These are phyloP conservation scores for Popillia japonica DNA, from an alignment of 1,140 invertebrate species.

Conservation along the genomic window DNA sequence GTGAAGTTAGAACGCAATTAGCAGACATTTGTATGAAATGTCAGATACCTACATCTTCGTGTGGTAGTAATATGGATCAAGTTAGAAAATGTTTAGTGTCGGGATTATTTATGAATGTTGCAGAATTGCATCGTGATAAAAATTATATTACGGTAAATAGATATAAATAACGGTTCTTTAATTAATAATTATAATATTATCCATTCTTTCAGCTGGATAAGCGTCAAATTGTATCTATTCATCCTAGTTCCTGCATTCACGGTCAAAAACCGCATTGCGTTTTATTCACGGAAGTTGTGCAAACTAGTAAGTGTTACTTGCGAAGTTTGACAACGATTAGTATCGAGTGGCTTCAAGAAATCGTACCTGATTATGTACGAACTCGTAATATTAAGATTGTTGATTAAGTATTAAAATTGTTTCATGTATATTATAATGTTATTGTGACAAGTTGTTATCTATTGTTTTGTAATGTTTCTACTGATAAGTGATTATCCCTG, in stretches of 20 bases:
- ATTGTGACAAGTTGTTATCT: not conserved
- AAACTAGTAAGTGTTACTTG: slow-evolving; percentile 86
- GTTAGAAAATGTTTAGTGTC: slow-evolving; percentile 81
- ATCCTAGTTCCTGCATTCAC: slow-evolving; percentile 84
- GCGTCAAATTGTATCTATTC: slow-evolving; percentile 76
- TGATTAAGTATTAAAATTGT: slow-evolving; percentile 30
- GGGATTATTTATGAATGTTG: slow-evolving; percentile 89
- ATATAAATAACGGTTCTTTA: not conserved
- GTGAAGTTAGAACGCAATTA: slow-evolving; percentile 85
- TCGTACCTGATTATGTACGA: slow-evolving; percentile 63
- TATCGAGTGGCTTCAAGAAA: slow-evolving; percentile 75
- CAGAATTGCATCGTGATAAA: slow-evolving; percentile 81
- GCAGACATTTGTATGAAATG: slow-evolving; percentile 76
- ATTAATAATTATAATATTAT: not conserved
- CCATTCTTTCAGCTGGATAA: slow-evolving; percentile 66
- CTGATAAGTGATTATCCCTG: not conserved
- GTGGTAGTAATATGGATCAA: slow-evolving; percentile 76
- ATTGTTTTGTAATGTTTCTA: not conserved
- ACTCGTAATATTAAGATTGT: slow-evolving; percentile 46
- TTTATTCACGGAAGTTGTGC: slow-evolving; percentile 90
- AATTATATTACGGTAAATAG: slow-evolving; percentile 75
- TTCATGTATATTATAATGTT: not conserved
- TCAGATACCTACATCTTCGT: slow-evolving; percentile 74
- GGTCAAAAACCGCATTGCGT: slow-evolving; percentile 78
- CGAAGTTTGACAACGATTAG: slow-evolving; percentile 77